phyloP scores from a whole-genome alignment of 1,140 invertebrate genomes.

The Paracyclopina nana region DNA sequence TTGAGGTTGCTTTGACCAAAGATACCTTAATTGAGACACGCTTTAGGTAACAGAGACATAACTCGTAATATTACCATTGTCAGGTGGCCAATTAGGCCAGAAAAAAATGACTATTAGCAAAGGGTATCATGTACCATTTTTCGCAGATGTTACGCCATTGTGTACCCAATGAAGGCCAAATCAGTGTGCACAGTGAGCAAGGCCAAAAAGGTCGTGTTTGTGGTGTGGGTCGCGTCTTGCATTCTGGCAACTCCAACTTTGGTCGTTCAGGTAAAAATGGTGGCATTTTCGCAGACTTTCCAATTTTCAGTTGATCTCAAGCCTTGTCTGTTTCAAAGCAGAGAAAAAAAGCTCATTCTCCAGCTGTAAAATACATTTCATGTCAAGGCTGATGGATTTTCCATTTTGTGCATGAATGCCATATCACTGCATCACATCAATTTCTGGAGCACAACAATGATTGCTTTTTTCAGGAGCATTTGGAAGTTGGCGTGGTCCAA shows the following conservation, averaged over 20 bases:
- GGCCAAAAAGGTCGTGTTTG: slow-evolving; percentile 38
- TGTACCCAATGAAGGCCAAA: slow-evolving; percentile 49
- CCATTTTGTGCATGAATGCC: background rate
- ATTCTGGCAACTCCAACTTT: slow-evolving; percentile 37
- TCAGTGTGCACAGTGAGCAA: slow-evolving; percentile 48
- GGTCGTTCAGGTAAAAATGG: slow-evolving; percentile 33
- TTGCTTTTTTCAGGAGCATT: slow-evolving; percentile 30
- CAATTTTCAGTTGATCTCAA: background rate
- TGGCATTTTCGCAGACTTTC: background rate
- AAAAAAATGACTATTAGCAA: too few species aligned
- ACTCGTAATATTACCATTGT: too few species aligned
- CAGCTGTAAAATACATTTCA: background rate
- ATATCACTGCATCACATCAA: background rate
- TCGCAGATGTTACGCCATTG: slow-evolving; percentile 51
- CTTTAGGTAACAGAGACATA: too few species aligned
- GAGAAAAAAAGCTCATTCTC: background rate
- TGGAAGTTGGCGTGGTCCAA: slow-evolving; percentile 31
- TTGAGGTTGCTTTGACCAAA: too few species aligned
- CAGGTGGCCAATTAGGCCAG: too few species aligned
- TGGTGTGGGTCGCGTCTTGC: slow-evolving; percentile 41
- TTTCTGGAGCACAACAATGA: background rate
- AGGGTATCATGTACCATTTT: too few species aligned
- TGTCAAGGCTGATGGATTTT: background rate
- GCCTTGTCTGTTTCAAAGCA: background rate
- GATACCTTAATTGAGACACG: too few species aligned